Percentiles rank a stretch among this genome's conserved stretches.
phyloP scores from a whole-genome alignment of 2,797 vertebrate genomes.

The Pipistrellus pygmaeus region DNA sequence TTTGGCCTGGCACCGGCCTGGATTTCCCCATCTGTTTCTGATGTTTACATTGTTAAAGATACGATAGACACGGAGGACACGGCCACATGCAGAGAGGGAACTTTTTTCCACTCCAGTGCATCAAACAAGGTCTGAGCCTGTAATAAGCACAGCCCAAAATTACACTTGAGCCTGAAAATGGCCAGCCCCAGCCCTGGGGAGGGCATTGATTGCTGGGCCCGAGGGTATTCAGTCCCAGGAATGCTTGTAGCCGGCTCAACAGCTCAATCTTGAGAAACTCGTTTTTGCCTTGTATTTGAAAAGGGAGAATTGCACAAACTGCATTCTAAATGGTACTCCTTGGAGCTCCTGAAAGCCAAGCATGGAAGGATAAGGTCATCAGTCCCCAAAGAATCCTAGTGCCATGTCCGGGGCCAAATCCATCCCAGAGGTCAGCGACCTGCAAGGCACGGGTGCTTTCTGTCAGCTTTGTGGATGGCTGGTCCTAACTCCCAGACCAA shows the following conservation, averaged over 20 bases:
- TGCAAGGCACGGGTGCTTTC: neutral
- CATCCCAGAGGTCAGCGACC: neutral
- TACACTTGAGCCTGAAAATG: constrained; percentile 61
- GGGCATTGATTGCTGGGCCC: constrained; percentile 45
- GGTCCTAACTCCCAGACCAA: neutral
- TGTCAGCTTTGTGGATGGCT: neutral
- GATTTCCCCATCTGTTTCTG: constrained; percentile 87
- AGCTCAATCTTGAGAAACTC: constrained; percentile 54
- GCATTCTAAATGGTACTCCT: neutral
- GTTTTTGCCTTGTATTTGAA: constrained; percentile 44
- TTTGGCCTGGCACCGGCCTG: constrained; percentile 84
- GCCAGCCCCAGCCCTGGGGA: neutral
- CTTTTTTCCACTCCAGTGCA: constrained; percentile 73
- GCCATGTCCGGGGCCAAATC: neutral
- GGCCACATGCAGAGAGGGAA: constrained; percentile 79
- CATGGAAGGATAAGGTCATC: neutral
- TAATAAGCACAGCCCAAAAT: constrained; percentile 76
- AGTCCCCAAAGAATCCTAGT: neutral
- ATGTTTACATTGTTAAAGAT: constrained; percentile 86
- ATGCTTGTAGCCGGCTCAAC: neutral
- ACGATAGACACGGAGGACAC: constrained; percentile 80
- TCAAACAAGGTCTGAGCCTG: constrained; percentile 72
- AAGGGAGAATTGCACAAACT: neutral
- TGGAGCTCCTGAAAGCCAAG: neutral
- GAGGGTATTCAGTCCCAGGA: constrained; percentile 38